Evolutionary conservation across 2,113 vertebrate genomes (phyloP), one percentile per base, ranked within the genome.

Genomic region (Suncus etruscus): DNA sequence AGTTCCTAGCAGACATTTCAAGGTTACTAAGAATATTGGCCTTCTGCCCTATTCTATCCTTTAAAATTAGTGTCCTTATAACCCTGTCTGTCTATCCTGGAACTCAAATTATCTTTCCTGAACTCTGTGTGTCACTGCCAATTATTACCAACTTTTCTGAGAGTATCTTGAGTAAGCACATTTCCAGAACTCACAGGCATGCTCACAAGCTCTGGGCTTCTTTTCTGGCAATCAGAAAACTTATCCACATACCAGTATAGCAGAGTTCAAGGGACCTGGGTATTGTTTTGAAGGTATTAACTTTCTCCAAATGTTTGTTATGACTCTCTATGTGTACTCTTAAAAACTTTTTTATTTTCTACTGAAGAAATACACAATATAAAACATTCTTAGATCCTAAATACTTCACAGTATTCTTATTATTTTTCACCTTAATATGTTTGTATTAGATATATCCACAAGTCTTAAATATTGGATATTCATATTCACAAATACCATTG

Each of bases 51-150:
- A 39, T 22, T 91, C 45, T 86, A 3, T 24, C 73, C 63, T 81
- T 79, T 88, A 51, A 29, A 83, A 74, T 93, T 24, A 81, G 48
- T n/a, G 14, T 86, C 81, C 45, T 29, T 4, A 50, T 15, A 27
- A 27, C 2, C 24, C 16, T 47, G 31, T 50, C 48, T 82, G 18
- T 50, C 25, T 83, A 22, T 70, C 24, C 73, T n/a, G 31, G 50
- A 51, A 45, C 12, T 25, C 20, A 39, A 4, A 3, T 80, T 31
- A 29, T 48, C 48, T 84, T 10, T 1, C 8, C 27, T 3, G 14
- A 25, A 16, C 8, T 69, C 1, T 87, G 2, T 1, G 0, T 27
- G 22, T 70, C 25, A 80, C 18, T 54, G 3, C 11, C 11, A 31
- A 11, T 47, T 24, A 0, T 68, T 51, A 50, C 20, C 29, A 12